Percentiles rank a stretch among this genome's conserved stretches.
Conservation (phyloP, 2,113 vertebrate genomes). For the Trinectes maculatus region DNA sequence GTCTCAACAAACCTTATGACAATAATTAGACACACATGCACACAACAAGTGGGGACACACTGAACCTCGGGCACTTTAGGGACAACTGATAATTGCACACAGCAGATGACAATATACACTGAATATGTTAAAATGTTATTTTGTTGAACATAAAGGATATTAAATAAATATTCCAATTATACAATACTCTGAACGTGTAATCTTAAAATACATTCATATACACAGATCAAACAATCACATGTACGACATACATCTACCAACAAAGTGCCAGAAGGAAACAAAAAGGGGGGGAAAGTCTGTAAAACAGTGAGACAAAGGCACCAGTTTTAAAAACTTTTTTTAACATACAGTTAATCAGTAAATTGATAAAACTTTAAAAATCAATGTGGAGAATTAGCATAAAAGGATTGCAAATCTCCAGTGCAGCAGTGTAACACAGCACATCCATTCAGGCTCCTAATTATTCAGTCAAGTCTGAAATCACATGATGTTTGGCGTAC, state of each 20-base stretch:
- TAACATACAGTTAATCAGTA: not conserved
- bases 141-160: not conserved
- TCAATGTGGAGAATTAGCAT: conserved; percentile 1
- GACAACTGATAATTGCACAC: conserved; percentile 3
- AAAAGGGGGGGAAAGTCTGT: too few species aligned
- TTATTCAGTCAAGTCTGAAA: too few species aligned
- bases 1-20: conserved; percentile 12
- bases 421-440: not conserved
- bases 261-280: conserved; percentile 23
- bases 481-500: too few species aligned
- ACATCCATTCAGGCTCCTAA: not conserved
- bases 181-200: not conserved
- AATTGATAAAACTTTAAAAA: not conserved
- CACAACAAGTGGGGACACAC: not conserved
- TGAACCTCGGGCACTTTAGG: conserved; percentile 13
- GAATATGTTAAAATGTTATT: conserved; percentile 1
- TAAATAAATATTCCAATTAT: not conserved
- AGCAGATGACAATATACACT: not conserved
- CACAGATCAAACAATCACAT: conserved; percentile 9
- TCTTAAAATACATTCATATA: conserved; percentile 30
- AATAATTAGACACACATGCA: not conserved
- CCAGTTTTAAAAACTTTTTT: conserved; percentile 7
- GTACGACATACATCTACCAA: conserved; percentile 15
- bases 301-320: conserved; percentile 42
- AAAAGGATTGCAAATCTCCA: conserved; percentile 1